Base-by-base conservation (phyloP, 2,888 invertebrate genomes). In the Ophion ellenae region DNA sequence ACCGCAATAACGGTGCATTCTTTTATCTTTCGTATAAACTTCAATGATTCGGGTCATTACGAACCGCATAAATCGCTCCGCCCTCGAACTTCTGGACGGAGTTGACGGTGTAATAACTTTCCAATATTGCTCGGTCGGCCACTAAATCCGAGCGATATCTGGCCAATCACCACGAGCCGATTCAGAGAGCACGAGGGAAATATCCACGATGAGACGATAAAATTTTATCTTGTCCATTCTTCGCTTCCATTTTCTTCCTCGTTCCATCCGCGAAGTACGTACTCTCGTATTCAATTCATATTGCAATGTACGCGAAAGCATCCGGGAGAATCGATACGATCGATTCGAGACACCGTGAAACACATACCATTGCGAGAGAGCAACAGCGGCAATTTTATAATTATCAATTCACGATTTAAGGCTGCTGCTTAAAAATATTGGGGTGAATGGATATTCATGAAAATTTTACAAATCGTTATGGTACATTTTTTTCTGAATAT, bases 171-270 rank as follows among this genome's bases (percentile, higher is more conserved):
- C 36, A 47, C 45, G 66, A 57, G 63, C 69, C 45, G 61, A 78
- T 78, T 28, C 61, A n/a, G 45, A 59, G 28, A 28, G 47, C 28
- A 20, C 17, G 61, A 32, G 53, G 45, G 36, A 67, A 67, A 78
- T 47, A 59, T 61, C 45, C 78, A 45, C 69, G 69, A 78, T 36
- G 6, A 32, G 61, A 69, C 69, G 69, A 78, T 78, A 70, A 78
- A 78, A 78, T 78, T 70, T 78, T 78, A 78, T 78, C 24, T 47
- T 24, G 17, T 0, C 61, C 28, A 40, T 70, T 45, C 59, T 45
- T 70, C 24, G 70, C 45, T n/a, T 28, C 28, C 47, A 61, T 61
- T 59, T 45, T 70, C 57, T 45, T 28, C 47, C 67, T 59, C 11
- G 45, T 45, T 11, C 57, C 61, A 74, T 74, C 61, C 24, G 24